Conservation (phyloP, 2,113 vertebrate genomes). For the Epinephelus lanceolatus region DNA sequence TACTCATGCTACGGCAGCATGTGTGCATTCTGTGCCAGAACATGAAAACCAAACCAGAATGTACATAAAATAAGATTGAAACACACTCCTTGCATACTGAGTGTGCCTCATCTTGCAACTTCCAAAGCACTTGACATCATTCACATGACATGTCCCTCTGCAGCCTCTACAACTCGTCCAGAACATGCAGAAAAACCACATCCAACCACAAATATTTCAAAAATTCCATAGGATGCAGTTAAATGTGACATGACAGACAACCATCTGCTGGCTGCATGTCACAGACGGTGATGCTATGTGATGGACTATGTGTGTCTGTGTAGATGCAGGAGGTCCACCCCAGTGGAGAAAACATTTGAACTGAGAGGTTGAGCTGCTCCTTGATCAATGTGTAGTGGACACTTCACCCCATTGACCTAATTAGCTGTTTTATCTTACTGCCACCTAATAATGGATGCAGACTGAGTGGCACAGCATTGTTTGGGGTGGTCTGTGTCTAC, state of each 20-base stretch:
- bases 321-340: constrained; percentile 47
- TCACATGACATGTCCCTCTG: background rate
- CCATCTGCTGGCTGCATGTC: constrained; percentile 28
- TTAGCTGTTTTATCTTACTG: constrained; percentile 50
- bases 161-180: constrained; percentile 10
- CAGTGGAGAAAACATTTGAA: constrained; percentile 23
- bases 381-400: constrained; percentile 52
- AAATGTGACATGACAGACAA: constrained; percentile 31
- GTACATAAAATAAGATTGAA: background rate
- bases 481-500: constrained; percentile 30
- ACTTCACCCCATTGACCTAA: constrained; percentile 66
- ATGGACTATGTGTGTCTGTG: constrained; percentile 46
- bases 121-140: background rate
- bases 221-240: background rate
- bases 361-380: constrained; percentile 34
- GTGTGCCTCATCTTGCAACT: constrained; percentile 14
- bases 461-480: constrained; percentile 36
- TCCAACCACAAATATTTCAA: background rate
- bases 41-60: background rate
- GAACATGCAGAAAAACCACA: constrained; percentile 1
- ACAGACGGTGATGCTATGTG: constrained; percentile 44
- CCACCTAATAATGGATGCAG: constrained; percentile 41
- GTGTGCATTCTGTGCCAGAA: background rate
- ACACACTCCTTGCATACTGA: background rate
- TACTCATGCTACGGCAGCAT: background rate